phyloP scores from a whole-genome alignment of 2,797 vertebrate species.

The Sphenopsis melanotis region DNA sequence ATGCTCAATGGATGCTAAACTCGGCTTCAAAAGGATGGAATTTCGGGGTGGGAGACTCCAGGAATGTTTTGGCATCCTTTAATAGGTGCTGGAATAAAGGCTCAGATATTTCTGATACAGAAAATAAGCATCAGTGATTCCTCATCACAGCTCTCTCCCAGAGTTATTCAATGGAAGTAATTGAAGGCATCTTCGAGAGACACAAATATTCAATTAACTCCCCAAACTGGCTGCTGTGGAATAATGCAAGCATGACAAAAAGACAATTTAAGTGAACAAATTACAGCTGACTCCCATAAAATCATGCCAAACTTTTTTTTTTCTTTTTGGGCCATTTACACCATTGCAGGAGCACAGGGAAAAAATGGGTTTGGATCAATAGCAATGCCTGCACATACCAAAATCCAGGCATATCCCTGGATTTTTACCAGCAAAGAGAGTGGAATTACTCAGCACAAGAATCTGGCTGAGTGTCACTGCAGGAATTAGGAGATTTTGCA shows the following conservation, averaged over 20 bases:
- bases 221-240: background rate
- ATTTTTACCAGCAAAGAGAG: background rate
- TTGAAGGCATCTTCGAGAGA: background rate
- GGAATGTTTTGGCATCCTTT: background rate
- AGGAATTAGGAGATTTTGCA: background rate
- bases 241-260: background rate
- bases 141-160: background rate
- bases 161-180: background rate
- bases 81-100: background rate
- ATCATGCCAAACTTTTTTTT: background rate
- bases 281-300: background rate
- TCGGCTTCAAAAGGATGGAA: background rate
- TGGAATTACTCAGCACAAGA: background rate
- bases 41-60: background rate
- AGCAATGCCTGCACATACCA: background rate
- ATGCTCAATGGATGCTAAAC: background rate
- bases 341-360: background rate
- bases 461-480: background rate
- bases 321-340: background rate
- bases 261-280: background rate
- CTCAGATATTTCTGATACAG: background rate
- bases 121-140: background rate
- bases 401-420: background rate
- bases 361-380: background rate
- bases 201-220: constrained; percentile 16